Percentiles rank a stretch among this genome's conserved stretches.
phyloP scores from a whole-genome alignment of 92 coral and sea anemone species.

The Heliopora coerulea region DNA sequence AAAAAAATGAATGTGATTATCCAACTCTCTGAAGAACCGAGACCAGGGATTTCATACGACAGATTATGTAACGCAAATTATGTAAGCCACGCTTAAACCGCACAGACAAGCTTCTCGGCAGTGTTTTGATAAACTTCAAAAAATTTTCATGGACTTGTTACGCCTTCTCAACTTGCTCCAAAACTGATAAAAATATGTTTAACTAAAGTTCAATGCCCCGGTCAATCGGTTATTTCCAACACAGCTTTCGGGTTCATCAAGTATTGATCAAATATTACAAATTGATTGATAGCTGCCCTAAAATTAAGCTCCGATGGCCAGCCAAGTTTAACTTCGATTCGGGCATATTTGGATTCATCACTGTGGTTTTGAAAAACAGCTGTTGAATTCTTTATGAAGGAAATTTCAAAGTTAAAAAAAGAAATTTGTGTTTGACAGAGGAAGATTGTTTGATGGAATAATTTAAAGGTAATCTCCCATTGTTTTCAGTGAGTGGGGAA shows the following conservation, averaged over 20 bases:
- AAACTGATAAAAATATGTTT: not conserved
- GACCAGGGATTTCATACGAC: not conserved
- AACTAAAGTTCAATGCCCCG: not conserved
- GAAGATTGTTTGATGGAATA: not conserved
- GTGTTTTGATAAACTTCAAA: too few species aligned
- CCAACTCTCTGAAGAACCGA: not conserved
- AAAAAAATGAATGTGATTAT: not conserved
- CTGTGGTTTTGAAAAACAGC: too few species aligned
- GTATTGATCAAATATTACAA: not conserved
- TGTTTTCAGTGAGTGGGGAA: not conserved
- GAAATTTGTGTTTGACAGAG: not conserved
- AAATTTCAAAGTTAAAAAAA: not conserved
- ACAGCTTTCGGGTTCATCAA: not conserved
- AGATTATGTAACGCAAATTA: not conserved
- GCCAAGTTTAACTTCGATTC: too few species aligned
- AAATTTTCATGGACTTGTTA: not conserved
- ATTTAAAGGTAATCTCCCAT: not conserved
- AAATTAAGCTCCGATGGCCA: too few species aligned
- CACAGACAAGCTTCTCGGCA: not conserved
- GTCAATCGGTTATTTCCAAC: not conserved
- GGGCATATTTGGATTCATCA: too few species aligned
- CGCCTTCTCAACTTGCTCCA: too few species aligned
- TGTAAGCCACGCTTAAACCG: not conserved
- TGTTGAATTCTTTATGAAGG: not conserved
- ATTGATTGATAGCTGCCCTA: conserved; percentile 1